These are phyloP conservation scores for Trachops cirrhosus DNA, from an alignment of 2,797 vertebrate species.

Conservation along the genomic window DNA sequence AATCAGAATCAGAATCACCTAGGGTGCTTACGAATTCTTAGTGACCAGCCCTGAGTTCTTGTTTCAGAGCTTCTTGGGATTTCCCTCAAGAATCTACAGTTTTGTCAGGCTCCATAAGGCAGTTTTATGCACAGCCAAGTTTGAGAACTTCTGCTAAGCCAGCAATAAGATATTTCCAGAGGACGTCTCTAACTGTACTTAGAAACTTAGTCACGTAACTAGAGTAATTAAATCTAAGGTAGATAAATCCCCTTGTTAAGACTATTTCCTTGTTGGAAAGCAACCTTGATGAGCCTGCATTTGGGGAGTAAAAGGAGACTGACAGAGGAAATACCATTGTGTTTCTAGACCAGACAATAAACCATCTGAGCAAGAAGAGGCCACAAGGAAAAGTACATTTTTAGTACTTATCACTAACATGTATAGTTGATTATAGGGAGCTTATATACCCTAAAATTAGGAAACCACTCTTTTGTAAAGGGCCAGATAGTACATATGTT, in stretches of 20 bases:
- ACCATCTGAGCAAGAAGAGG: neutral
- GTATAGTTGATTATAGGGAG: neutral
- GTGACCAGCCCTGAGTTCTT: neutral
- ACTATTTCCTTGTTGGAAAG: neutral
- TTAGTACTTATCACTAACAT: neutral
- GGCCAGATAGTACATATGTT: neutral
- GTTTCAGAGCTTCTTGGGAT: neutral
- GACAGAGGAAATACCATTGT: neutral
- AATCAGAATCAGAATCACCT: neutral
- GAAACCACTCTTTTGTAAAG: neutral
- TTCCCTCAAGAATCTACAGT: neutral
- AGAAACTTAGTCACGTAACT: neutral
- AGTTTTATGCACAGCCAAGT: neutral
- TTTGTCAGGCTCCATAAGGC: neutral
- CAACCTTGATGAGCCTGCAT: neutral
- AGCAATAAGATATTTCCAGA: neutral
- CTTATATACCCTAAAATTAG: neutral
- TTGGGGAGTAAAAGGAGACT: neutral
- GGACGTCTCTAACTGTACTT: neutral
- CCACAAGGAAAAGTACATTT: neutral
- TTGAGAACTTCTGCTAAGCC: neutral
- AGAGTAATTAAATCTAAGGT: neutral
- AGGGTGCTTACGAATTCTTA: neutral
- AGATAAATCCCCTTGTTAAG: neutral
- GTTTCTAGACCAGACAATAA: neutral